Conservation (phyloP, 2,888 invertebrate genomes). For the Trissolcus brochymenae region DNA sequence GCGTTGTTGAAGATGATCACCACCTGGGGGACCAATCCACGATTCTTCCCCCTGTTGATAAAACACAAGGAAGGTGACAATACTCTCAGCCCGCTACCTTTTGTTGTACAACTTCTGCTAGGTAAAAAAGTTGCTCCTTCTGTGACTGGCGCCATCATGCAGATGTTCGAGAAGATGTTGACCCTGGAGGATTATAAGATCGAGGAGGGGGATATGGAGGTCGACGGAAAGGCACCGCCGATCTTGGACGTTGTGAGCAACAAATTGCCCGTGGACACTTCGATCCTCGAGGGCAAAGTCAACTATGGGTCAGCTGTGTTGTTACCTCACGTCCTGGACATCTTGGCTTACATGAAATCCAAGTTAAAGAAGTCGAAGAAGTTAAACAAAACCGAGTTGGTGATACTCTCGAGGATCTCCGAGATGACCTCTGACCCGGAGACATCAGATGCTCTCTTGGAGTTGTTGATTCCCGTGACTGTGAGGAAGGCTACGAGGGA, state of each 20-base stretch:
- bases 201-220: conserved; percentile 69
- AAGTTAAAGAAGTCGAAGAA: conserved; percentile 81
- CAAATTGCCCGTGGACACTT: conserved; percentile 60
- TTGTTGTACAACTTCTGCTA: conserved; percentile 84
- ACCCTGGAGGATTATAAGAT: conserved; percentile 81
- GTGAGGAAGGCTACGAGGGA: conserved; percentile 81
- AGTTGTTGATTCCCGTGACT: conserved; percentile 84
- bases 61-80: conserved; percentile 78
- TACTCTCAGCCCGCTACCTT: conserved; percentile 80
- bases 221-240: conserved; percentile 59
- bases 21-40: conserved; percentile 88
- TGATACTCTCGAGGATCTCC: conserved; percentile 86
- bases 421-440: conserved; percentile 84
- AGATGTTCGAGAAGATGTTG: conserved; percentile 86
- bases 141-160: conserved; percentile 84
- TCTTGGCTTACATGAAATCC: conserved; percentile 83
- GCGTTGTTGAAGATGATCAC: conserved; percentile 87
- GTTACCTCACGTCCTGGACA: conserved; percentile 83
- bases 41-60: conserved; percentile 85
- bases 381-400: conserved; percentile 83
- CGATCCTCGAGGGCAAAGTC: conserved; percentile 75
- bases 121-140: conserved; percentile 82
- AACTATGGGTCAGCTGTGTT: conserved; percentile 87
- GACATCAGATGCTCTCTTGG: conserved; percentile 83
- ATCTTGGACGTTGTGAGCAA: conserved; percentile 61